phyloP scores from a whole-genome alignment of 2,113 vertebrate genomes.

The Nannospalax galili region DNA sequence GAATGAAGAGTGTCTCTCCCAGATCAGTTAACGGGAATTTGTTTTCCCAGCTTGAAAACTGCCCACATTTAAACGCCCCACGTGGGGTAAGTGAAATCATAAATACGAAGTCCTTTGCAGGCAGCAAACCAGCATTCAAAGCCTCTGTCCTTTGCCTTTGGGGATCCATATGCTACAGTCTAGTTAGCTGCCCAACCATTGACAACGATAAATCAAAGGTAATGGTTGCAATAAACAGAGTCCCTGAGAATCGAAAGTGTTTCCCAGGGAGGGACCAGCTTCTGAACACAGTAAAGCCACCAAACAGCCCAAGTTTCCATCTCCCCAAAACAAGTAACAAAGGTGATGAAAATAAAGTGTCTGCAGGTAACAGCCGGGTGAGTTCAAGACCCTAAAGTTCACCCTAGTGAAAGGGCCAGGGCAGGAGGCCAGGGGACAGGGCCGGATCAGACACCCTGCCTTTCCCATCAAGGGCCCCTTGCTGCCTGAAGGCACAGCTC shows the following conservation, averaged over 20 bases:
- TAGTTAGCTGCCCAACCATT: conserved; percentile 67
- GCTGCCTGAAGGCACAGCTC: background rate
- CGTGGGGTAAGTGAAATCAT: conserved; percentile 53
- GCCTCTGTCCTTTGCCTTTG: conserved; percentile 63
- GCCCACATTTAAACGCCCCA: conserved; percentile 62
- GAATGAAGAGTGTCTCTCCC: background rate
- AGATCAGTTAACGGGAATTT: conserved; percentile 61
- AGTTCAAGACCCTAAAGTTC: background rate
- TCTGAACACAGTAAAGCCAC: conserved; percentile 5
- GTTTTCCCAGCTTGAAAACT: conserved; percentile 67
- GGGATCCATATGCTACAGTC: conserved; percentile 73
- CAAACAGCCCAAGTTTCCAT: conserved; percentile 43
- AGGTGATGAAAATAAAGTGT: conserved; percentile 25
- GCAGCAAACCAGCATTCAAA: conserved; percentile 50
- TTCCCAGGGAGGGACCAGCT: conserved; percentile 67
- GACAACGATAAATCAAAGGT: conserved; percentile 75
- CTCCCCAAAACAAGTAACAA: conserved; percentile 62
- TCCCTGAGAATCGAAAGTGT: conserved; percentile 59
- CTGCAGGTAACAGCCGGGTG: background rate
- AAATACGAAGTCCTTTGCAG: conserved; percentile 73
- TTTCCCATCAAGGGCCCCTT: background rate
- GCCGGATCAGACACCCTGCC: background rate
- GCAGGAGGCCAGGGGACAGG: background rate
- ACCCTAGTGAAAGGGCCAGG: background rate
- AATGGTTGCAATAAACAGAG: conserved; percentile 63